Evolutionary conservation across 2,113 vertebrate species (phyloP), one percentile per base, ranked within the genome.

Genomic region (Suncus etruscus): DNA sequence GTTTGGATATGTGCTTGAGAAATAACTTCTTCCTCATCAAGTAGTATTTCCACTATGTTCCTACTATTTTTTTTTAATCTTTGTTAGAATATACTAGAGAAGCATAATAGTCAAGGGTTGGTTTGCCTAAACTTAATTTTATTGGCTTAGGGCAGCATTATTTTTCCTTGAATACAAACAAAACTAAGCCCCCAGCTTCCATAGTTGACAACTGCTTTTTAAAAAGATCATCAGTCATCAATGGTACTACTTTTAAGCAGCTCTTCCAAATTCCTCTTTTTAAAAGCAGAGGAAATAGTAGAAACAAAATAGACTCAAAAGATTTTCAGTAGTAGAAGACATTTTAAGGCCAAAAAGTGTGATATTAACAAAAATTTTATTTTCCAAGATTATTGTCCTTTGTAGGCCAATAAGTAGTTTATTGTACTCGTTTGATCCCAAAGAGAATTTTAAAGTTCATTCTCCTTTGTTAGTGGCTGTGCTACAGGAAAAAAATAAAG

Each of bases 401-500:
- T 75, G 90, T 68, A 92, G 94, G 94, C 95, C 96, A 97, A 97
- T 96, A 47, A 90, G 77, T 73, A 94, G 73, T 87, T 94, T 93
- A 54, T 94, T 95, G 80, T 94, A 87, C 39, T 93, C 88, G 93
- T 75, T 90, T 39, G 89, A 89, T 91, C 88, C 83, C 79, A 68
- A 94, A 94, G 50, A 94, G 47, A 93, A 89, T 82, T 84, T 86
- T 87, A 54, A 82, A 92, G 88, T 94, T 86, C 78, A 94, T 73
- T 95, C 92, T 87, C 69, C 95, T 85, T 76, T 96, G 90, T 95
- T 68, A 97, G 97, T 97, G 97, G 97, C 97, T 97, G 97, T 96
- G 94, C 96, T 77, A 96, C 95, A 95, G 92, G 93, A 95, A 95
- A 96, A 91, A 95, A 97, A 90, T 94, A 87, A 96, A 72, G 94